These are phyloP conservation scores for Drosophila insularis DNA, from an alignment of 1,140 invertebrate genomes.

Conservation along the genomic window DNA sequence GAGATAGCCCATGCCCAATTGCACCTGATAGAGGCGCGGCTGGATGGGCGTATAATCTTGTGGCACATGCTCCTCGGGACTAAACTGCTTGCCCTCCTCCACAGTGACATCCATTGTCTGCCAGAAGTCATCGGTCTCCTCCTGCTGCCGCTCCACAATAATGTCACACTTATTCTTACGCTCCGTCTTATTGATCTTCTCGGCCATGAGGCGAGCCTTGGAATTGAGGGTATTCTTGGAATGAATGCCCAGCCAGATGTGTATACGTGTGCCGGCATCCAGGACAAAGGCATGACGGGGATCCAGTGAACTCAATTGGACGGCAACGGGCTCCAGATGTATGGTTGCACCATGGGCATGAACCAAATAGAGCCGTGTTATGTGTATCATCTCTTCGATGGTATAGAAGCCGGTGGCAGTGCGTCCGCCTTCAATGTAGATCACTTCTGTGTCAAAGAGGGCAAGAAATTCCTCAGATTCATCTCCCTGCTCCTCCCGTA, in stretches of 20 bases:
- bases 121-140: slow-evolving; percentile 95
- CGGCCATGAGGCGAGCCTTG: slow-evolving; percentile 96
- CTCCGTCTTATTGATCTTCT: slow-evolving; percentile 99
- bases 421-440: slow-evolving; percentile 97
- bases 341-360: slow-evolving; percentile 94
- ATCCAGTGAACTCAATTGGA: slow-evolving; percentile 90
- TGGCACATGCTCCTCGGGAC: slow-evolving; percentile 88
- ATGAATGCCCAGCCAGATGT: slow-evolving; percentile 95
- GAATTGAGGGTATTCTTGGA: slow-evolving; percentile 97
- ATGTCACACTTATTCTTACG: slow-evolving; percentile 97
- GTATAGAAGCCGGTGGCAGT: slow-evolving; percentile 99
- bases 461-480: slow-evolving; percentile 98
- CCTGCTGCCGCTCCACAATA: slow-evolving; percentile 90
- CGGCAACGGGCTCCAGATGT: slow-evolving; percentile 94
- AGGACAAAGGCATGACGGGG: slow-evolving; percentile 95
- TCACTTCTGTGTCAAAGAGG: slow-evolving; percentile 95
- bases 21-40: slow-evolving; percentile 96
- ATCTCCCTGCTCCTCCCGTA: slow-evolving; percentile 97
- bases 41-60: slow-evolving; percentile 89
- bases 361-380: slow-evolving; percentile 93
- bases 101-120: slow-evolving; percentile 85
- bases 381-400: slow-evolving; percentile 95
- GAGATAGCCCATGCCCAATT: slow-evolving; percentile 98
- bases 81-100: slow-evolving; percentile 66
- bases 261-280: slow-evolving; percentile 94